Percentiles rank a stretch among this genome's conserved stretches.
Conservation (phyloP, 92 coral and sea anemone species). For the Epizoanthus rinbou region DNA sequence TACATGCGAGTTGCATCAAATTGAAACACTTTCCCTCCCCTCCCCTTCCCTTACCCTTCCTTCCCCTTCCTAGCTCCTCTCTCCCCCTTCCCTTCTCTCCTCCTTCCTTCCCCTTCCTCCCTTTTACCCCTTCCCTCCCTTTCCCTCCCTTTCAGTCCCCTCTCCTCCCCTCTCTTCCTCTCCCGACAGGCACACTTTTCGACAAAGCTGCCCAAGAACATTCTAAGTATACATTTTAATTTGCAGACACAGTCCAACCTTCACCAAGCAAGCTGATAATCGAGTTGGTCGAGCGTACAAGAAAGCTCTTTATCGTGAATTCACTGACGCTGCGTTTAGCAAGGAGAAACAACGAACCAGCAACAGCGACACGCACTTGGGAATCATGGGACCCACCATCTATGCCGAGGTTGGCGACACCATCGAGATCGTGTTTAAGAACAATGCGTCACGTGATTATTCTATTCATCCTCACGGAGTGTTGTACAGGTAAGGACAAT, state of each 20-base stretch:
- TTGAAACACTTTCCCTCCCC: background rate
- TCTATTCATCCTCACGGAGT: slow-evolving; percentile 96
- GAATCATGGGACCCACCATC: slow-evolving; percentile 85
- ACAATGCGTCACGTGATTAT: slow-evolving; percentile 64
- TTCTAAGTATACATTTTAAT: background rate
- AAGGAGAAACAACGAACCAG: slow-evolving; percentile 44
- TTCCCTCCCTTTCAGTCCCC: background rate
- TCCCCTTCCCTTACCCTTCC: background rate
- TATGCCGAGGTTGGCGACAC: slow-evolving; percentile 97
- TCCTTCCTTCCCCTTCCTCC: background rate
- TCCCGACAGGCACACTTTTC: too few relatives aligned
- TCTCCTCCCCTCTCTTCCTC: background rate
- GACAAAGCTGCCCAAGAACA: too few relatives aligned
- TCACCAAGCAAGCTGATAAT: slow-evolving; percentile 48
- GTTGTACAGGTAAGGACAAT: slow-evolving; percentile 62
- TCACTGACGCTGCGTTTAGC: slow-evolving; percentile 59
- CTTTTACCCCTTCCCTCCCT: too few relatives aligned
- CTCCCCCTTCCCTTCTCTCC: background rate
- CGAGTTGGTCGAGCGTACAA: slow-evolving; percentile 83
- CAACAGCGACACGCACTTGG: slow-evolving; percentile 62
- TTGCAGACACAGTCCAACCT: slow-evolving; percentile 56
- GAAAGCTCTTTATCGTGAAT: slow-evolving; percentile 86
- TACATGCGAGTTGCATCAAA: too few relatives aligned
- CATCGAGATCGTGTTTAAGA: slow-evolving; percentile 80
- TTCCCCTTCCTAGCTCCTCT: background rate